Conservation (phyloP, 2,113 vertebrate species). For the Crotalus tigris region DNA sequence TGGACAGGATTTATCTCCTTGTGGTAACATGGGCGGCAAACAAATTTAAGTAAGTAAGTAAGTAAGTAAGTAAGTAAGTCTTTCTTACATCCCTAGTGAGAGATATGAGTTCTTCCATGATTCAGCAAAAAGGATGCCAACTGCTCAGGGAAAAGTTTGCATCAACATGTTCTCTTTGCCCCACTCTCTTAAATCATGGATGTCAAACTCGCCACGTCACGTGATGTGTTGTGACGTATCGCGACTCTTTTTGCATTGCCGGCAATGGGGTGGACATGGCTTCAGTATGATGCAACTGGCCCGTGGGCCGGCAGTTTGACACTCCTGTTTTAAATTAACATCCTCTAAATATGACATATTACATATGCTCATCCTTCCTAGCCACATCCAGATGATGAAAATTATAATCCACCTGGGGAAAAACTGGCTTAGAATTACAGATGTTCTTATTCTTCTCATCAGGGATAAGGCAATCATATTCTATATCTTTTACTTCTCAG, state of each 20-base stretch:
- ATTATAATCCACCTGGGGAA: not conserved
- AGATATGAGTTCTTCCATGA: not conserved
- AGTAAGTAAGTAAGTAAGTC: not conserved
- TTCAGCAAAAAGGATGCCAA: not conserved
- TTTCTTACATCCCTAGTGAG: not conserved
- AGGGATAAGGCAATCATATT: not conserved
- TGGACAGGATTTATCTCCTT: not conserved
- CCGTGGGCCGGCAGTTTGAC: too few relatives aligned
- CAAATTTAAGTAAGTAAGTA: not conserved
- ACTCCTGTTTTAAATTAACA: not conserved
- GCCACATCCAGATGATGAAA: not conserved
- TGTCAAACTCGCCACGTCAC: too few relatives aligned
- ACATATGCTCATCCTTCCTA: not conserved
- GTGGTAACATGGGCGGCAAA: not conserved
- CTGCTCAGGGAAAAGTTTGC: not conserved
- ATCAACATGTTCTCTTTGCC: not conserved
- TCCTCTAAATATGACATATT: not conserved
- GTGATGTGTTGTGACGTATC: too few relatives aligned
- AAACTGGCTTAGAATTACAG: not conserved
- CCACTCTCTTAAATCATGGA: not conserved
- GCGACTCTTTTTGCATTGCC: too few relatives aligned
- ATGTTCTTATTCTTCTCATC: not conserved
- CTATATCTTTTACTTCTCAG: not conserved
- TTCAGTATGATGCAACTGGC: too few relatives aligned
- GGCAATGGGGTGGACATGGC: too few relatives aligned